Evolutionary conservation across 2,797 vertebrate species (phyloP), one percentile per base, ranked within the genome.

Genomic region (Myotis daubentonii): DNA sequence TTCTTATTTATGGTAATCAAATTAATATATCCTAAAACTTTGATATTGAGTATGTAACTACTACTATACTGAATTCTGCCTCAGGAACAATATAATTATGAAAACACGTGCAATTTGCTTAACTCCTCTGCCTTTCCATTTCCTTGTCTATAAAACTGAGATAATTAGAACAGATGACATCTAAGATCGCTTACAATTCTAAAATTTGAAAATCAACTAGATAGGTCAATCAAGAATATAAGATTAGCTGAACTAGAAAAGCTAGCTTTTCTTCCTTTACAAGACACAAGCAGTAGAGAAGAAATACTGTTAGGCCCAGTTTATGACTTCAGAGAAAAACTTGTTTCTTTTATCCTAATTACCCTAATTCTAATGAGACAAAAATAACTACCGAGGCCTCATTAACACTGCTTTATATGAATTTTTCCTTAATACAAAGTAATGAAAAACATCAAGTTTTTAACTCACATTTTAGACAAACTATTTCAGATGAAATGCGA

Each of bases 1-100:
- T 90, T 75, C 33, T 41, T 95, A 68, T 20, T 81, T 25, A 72
- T 47, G 36, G 62, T 66, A 94, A 92, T n/a, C 81, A 96, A 87
- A 94, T 89, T 87, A 92, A 89, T 30, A 2, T 5, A 78, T 53
- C 30, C 3, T 82, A 78, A 19, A 95, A 94, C 60, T 95, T 22
- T 81, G 36, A 95, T 23, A 89, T 0, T 87, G 38, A 66, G 3
- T 75, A 84, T 22, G 0, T 85, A 87, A 74, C 55, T 72, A 91
- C 10, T 92, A 44, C 65, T 81, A 78, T 30, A 80, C 8, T 72
- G 25, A 94, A 86, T 94, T 94, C 66, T 89, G 30, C 33, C 57
- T 91, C 92, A 91, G 8, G 9, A 92, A 92, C n/a, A 96, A 79
- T 68, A 70, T 65, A 96, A 93, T 51, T 86, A 88, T 51, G 38